Evolutionary conservation across 2,797 vertebrate species (phyloP).

Genomic region (Pitangus sulphuratus): DNA sequence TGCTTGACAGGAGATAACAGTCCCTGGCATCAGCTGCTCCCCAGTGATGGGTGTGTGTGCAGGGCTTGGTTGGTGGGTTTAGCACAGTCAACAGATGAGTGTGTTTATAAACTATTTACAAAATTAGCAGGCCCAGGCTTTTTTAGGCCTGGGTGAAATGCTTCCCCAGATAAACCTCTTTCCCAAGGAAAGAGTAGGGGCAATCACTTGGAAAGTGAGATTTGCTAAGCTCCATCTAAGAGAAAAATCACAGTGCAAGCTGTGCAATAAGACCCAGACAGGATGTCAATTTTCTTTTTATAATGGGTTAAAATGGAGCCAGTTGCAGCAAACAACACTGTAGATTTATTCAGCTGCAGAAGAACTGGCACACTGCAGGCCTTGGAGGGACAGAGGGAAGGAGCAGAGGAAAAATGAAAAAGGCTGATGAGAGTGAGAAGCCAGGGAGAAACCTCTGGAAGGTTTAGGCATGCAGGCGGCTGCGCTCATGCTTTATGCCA

Average conservation of each 20-base stretch:
- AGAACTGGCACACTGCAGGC: conserved; percentile 36
- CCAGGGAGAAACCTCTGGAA: conserved; percentile 61
- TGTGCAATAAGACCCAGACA: background rate
- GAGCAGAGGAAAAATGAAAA: conserved; percentile 39
- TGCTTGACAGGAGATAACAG: background rate
- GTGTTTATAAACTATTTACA: background rate
- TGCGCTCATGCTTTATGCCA: conserved; percentile 65
- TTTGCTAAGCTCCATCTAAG: background rate
- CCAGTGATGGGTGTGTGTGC: too few relatives aligned
- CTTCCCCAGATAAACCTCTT: background rate
- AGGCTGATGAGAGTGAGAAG: conserved; percentile 34
- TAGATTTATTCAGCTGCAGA: conserved; percentile 57
- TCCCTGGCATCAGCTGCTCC: background rate
- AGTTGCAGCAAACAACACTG: conserved; percentile 7
- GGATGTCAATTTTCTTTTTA: background rate
- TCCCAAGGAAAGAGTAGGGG: background rate
- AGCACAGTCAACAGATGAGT: background rate
- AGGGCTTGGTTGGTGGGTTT: background rate
- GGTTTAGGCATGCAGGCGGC: conserved; percentile 19
- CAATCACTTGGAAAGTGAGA: background rate
- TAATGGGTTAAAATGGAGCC: conserved; percentile 16
- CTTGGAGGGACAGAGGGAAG: conserved; percentile 51
- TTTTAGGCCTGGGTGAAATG: background rate
- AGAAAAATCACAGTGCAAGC: background rate
- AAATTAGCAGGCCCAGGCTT: background rate